phyloP scores from a whole-genome alignment of 2,888 invertebrate genomes.

The Eulithis prunata region DNA sequence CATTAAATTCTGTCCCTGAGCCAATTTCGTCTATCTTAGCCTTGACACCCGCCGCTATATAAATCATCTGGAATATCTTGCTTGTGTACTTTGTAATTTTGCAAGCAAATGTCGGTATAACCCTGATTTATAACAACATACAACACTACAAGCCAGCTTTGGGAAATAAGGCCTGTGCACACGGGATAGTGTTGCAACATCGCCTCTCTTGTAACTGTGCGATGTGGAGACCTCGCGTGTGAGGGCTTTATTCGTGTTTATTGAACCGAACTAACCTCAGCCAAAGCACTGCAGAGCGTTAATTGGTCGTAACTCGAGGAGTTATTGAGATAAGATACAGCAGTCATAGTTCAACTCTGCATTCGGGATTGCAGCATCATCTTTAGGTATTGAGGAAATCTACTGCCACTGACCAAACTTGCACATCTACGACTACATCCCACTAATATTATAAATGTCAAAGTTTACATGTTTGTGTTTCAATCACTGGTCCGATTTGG shows the following conservation, averaged over 20 bases:
- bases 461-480: too few species aligned
- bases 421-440: neutral
- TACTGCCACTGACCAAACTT: neutral
- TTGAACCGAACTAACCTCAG: neutral
- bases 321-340: slow-evolving; percentile 24
- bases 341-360: slow-evolving; percentile 7
- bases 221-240: neutral
- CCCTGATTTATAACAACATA: neutral
- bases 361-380: neutral
- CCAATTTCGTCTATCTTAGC: too few species aligned
- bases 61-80: neutral
- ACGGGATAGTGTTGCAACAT: neutral
- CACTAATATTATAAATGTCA: too few species aligned
- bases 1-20: too few species aligned
- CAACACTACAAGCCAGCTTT: neutral
- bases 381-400: neutral
- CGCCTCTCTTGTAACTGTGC: neutral
- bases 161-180: neutral
- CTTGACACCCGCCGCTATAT: neutral
- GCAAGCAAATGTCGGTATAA: neutral
- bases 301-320: slow-evolving; percentile 25
- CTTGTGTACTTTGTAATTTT: neutral
- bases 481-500: too few species aligned
- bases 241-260: slow-evolving; percentile 8
- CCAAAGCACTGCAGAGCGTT: slow-evolving; percentile 6